A percentile compares a stretch with the other conserved stretches of the same genome.
Evolutionary conservation across 2,888 invertebrate genomes (phyloP).

Genomic region (Escarpia spicata): DNA sequence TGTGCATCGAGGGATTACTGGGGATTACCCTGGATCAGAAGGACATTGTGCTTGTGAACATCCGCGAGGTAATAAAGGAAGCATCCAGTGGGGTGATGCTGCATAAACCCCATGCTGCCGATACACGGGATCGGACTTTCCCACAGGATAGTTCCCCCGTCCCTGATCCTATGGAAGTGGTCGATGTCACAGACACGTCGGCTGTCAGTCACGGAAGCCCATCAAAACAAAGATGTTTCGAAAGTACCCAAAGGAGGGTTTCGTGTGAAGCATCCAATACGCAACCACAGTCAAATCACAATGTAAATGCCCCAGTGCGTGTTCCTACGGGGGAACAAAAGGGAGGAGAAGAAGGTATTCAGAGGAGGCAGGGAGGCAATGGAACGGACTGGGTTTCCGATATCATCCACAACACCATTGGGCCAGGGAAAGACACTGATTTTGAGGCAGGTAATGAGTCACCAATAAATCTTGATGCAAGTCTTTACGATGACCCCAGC

Average conservation of each 20-base stretch:
- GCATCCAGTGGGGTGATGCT: not conserved
- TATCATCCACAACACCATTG: not conserved
- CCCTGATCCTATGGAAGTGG: not conserved
- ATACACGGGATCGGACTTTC: not conserved
- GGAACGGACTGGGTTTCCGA: not conserved
- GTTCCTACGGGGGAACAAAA: not conserved
- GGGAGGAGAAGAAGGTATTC: not conserved
- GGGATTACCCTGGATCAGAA: not conserved
- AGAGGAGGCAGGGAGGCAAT: not conserved
- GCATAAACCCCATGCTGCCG: not conserved
- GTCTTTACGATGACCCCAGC: not conserved
- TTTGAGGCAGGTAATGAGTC: not conserved
- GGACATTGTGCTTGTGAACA: slow-evolving; percentile 1
- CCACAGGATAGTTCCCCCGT: not conserved
- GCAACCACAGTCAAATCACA: not conserved
- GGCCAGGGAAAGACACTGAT: not conserved
- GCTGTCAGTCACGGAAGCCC: not conserved
- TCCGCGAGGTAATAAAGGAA: not conserved
- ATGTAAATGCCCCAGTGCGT: not conserved
- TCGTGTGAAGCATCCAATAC: not conserved
- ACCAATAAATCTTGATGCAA: not conserved
- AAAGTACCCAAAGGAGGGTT: not conserved
- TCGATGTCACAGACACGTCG: not conserved
- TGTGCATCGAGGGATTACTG: not conserved
- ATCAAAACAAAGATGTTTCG: not conserved